phyloP scores from a whole-genome alignment of 2,797 vertebrate species.

The Pelochelys cantorii region DNA sequence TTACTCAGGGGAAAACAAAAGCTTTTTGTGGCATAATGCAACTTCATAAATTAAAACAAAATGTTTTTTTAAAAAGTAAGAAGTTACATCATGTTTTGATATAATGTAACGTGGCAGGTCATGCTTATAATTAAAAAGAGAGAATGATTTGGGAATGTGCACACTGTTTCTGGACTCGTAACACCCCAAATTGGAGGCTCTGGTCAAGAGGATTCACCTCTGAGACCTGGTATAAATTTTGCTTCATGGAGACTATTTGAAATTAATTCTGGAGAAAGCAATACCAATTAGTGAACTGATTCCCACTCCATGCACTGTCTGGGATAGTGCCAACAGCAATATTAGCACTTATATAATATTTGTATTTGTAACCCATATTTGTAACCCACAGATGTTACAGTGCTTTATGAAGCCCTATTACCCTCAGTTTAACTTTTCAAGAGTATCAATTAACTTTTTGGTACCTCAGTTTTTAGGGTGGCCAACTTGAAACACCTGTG shows the following conservation, averaged over 20 bases:
- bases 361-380: constrained; percentile 7
- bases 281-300: constrained; percentile 52
- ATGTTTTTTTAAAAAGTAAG: constrained; percentile 66
- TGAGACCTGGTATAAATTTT: constrained; percentile 49
- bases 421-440: background rate
- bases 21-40: constrained; percentile 70
- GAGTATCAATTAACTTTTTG: background rate
- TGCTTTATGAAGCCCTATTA: background rate
- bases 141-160: constrained; percentile 39
- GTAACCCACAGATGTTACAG: background rate
- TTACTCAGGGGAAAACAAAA: constrained; percentile 73
- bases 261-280: constrained; percentile 42
- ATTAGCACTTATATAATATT: background rate
- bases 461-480: background rate
- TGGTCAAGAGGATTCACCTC: constrained; percentile 48
- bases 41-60: constrained; percentile 73
- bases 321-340: constrained; percentile 35
- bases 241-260: constrained; percentile 53
- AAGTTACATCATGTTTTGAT: constrained; percentile 77
- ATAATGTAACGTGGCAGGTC: constrained; percentile 73
- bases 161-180: constrained; percentile 39
- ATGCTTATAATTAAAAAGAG: constrained; percentile 58
- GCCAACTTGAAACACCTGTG: fast-evolving
- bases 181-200: constrained; percentile 20
- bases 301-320: constrained; percentile 22